Base-by-base conservation (phyloP, 64 coral and sea anemone genomes). In the Stylophora pistillata region DNA sequence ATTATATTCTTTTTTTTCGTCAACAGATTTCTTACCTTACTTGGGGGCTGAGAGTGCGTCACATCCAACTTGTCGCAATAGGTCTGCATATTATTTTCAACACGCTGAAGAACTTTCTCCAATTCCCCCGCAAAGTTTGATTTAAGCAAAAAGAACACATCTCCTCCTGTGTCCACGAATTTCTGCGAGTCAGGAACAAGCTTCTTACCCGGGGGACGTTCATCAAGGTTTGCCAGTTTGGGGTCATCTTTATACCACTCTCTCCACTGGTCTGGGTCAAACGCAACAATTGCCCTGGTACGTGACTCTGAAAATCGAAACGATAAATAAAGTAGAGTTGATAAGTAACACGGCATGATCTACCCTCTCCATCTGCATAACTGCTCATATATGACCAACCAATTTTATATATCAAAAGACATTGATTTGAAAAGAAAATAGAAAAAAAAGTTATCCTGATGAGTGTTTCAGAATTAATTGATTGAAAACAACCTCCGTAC, bases 141-240 rank as follows among this genome's bases (percentile, higher is more conserved):
- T 55, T 96, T 96, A 7, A 96, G 86, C 1, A 86, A 80, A 81
- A 88, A 96, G 68, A 78, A 96, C 14, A 92, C 64, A 85, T 96
- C 94, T 11, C 94, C 94, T 30, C 94, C 94, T 1, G 94, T 96
- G 13, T 96, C 89, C 16, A 96, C 10, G n/a, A 96, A 96, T 54
- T 96, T 96, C 73, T 82, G 56, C 3, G 94, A 96, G 73, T 83
- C 84, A 25, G 66, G 10, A 58, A 96, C 55, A 9, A 96, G 79
- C 2, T 16, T 68, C 20, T 68, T 52, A 16, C 53, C 55, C 10
- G 57, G 57, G 23, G 52, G 1, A 78, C 94, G 79, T 2, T 54
- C 55, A 7, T 96, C 90, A 33, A 96, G 56, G 13, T 86, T 81
- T 13, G 61, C 60, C 60, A 89, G 80, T 27, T 78, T 76, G 30